Base-by-base conservation (phyloP, 2,888 invertebrate species). In the Nyleta sp. region DNA sequence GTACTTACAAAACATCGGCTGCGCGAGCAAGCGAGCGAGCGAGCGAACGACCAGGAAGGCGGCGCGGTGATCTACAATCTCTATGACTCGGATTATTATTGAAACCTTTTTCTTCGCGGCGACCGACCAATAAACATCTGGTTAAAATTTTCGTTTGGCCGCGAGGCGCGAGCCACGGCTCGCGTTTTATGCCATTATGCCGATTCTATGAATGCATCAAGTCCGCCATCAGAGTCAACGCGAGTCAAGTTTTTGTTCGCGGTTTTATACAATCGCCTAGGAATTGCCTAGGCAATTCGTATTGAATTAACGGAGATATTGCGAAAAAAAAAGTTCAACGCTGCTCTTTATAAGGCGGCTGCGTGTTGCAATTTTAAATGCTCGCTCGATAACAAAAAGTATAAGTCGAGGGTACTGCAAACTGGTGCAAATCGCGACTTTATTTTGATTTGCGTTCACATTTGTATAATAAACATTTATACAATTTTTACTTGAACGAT, bases 121-220 rank as follows among this genome's bases (percentile, higher is more conserved):
- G n/a, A n/a, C 8, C 55, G 53, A 57, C 72, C 77, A 83, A 81
- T 86, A 84, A 86, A 83, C 79, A 81, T 86, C 80, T 81, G 83
- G 82, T 82, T 83, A 81, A 82, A 84, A 80, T 71, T 78, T 57
- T 22, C 64, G 44, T 50, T 46, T 60, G 40, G 53, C 53, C 44
- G 38, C 38, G 33, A 35, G 60, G 70, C 50, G 22, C 38, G n/a
- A n/a, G n/a, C n/a, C n/a, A n/a, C n/a, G n/a, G n/a, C n/a, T n/a
- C 10, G 46, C 52, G 17, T 46, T 46, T 53, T 20, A 15, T n/a
- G n/a, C n/a, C 57, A 17, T 46, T 20, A 60, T 60, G 46, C 52
- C 73, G 57, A 50, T 73, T 73, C 73, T 57, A 64, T 73, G 73
- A 64, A 73, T 73, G 73, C 59, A 65, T 65, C 55, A 65, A 53